phyloP scores from a whole-genome alignment of 2,888 invertebrate genomes.

The Philonicus albiceps region DNA sequence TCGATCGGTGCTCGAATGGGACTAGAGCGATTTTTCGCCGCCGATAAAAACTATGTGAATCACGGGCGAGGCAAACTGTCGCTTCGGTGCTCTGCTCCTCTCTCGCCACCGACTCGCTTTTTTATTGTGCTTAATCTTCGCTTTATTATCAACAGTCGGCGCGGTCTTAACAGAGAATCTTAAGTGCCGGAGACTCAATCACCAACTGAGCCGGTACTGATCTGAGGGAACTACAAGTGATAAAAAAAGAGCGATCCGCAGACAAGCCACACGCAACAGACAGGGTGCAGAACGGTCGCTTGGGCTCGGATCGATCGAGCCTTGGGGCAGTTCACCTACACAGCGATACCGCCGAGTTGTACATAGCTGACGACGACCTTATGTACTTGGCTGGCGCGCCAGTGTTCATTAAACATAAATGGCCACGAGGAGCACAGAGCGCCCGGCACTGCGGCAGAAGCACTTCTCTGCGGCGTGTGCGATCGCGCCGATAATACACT shows the following conservation, averaged over 20 bases:
- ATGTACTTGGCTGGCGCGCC: not conserved
- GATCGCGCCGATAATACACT: not conserved
- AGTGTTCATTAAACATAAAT: constrained; percentile 29
- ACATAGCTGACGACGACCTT: not conserved
- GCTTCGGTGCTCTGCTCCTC: not conserved
- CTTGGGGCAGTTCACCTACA: not conserved
- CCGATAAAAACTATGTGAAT: constrained; percentile 34
- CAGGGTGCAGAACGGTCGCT: not conserved
- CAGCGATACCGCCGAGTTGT: not conserved
- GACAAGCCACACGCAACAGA: constrained; percentile 34
- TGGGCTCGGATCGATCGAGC: not conserved
- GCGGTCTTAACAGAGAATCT: constrained; percentile 27
- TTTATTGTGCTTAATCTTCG: constrained; percentile 3
- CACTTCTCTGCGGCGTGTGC: constrained; percentile 26
- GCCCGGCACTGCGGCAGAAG: not conserved
- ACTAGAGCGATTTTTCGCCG: constrained; percentile 16
- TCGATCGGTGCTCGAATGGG: constrained; percentile 15
- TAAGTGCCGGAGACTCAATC: constrained; percentile 38
- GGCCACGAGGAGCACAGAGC: not conserved
- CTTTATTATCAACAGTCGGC: constrained; percentile 33
- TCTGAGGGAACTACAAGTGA: constrained; percentile 29
- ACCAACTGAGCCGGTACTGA: constrained; percentile 37
- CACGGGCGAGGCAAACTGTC: not conserved
- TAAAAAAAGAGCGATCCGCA: constrained; percentile 26
- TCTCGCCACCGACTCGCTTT: not conserved